Base-by-base conservation (phyloP, 2,113 vertebrate species). In the Holacanthus passer region DNA sequence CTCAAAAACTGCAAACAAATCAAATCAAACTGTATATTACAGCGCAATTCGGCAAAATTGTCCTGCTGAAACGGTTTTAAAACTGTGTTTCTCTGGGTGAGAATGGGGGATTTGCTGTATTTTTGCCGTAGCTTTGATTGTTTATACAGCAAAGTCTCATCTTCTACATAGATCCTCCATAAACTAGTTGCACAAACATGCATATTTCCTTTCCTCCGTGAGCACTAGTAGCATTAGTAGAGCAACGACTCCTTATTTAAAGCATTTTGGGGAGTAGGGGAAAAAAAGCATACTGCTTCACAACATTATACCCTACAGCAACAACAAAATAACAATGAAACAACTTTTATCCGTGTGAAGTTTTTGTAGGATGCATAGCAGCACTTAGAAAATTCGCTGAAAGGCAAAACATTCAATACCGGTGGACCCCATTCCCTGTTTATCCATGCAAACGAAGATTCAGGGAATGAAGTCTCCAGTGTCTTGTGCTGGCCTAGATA, bases 401-500 rank as follows among this genome's bases (percentile, higher is more conserved):
- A 70, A 91, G 77, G 86, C 70, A 78, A 87, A 84, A 70, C 29
- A 71, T 58, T 64, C 50, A n/a, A 32, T 31, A 81, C 29, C 3
- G 1, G 70, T 87, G 78, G 80, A 73, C 56, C 65, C 41, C n/a
- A 29, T 87, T 82, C 89, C 71, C 74, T 91, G 77, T 88, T 91
- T 90, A 88, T 88, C 70, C 78, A 87, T 88, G 85, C 87, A 88
- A 90, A 91, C 73, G 16, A 73, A 91, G 77, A 90, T 82, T 82
- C 81, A 55, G 73, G 84, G 83, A 89, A 79, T 72, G 86, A 89
- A 87, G 70, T 93, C 92, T 94, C 93, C 82, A 70, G 89, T 84
- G 87, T 85, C 79, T 91, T 79, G 83, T 48, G 87, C 77, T 94
- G 91, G 84, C 93, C 92, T 93, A 93, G 83, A 94, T 93, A 92